Base-by-base conservation (phyloP, 2,113 vertebrate species). In the Grammomys dolichurus region DNA sequence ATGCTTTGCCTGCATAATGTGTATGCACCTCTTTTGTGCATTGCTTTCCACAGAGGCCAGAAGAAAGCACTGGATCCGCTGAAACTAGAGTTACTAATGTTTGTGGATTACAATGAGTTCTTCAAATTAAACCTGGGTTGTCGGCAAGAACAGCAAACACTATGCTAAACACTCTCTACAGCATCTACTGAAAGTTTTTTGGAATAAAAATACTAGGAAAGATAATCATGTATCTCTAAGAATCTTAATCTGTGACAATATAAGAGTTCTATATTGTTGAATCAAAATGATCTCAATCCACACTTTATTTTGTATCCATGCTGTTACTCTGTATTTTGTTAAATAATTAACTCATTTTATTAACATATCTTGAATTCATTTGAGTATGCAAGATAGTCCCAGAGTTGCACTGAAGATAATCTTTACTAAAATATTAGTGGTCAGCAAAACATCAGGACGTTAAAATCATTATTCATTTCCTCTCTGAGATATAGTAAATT, bases 401-500 rank as follows among this genome's bases (percentile, higher is more conserved):
- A 76, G 43, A 17, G 12, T 78, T 85, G 1, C 72, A 87, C 24
- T 86, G 60, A 40, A 92, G 36, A 28, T 70, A 69, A 7, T 48
- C 36, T 95, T 96, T 76, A 60, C 46, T 40, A 56, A 81, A 81
- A 87, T 78, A 77, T 85, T 58, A 88, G 31, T 31, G 22, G 7
- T 87, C 19, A 58, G 33, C 28, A 89, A 86, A 92, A 51, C 65
- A 77, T 11, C 80, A 70, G 46, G 67, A 89, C 90, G 22, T 70
- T 86, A 69, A 70, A 95, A 60, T 91, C 88, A 63, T 80, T 90
- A 70, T 51, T 82, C 12, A 87, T 94, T 95, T 87, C 33, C 11
- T 24, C 86, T 72, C 82, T 89, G 43, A 91, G 80, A 88, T 85
- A 43, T 89, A 85, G 56, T 69, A 89, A 96, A 54, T 85, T 67